Evolutionary conservation across 2,113 vertebrate genomes (phyloP).

Genomic region (Crotalus viridis): DNA sequence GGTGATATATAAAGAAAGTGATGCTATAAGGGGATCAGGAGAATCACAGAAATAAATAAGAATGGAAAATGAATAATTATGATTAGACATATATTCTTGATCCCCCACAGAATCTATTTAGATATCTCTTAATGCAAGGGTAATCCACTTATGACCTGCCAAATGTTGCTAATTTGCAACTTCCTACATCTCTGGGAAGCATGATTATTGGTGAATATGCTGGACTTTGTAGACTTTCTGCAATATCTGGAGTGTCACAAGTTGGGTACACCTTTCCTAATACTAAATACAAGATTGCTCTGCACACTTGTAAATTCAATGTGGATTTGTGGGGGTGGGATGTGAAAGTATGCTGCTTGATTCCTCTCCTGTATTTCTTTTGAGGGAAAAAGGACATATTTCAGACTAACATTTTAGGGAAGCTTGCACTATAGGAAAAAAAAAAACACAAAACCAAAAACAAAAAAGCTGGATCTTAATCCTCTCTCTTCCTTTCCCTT

Average conservation of each 20-base stretch:
- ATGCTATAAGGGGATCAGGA: neutral
- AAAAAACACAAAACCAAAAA: neutral
- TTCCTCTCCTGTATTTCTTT: neutral
- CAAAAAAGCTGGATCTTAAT: neutral
- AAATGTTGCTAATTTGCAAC: neutral
- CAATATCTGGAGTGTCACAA: neutral
- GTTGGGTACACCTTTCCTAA: neutral
- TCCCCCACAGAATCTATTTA: neutral
- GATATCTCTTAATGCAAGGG: neutral
- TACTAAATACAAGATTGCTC: neutral
- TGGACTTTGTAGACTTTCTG: neutral
- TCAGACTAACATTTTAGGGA: neutral
- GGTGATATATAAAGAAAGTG: neutral
- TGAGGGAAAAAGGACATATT: too few species aligned
- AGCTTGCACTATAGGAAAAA: neutral
- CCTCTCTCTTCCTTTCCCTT: neutral
- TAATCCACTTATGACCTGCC: neutral
- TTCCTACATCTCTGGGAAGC: neutral
- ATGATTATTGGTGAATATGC: neutral
- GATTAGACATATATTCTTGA: neutral
- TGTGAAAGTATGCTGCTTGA: neutral
- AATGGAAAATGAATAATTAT: neutral
- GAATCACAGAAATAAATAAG: neutral
- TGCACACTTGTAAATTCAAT: neutral
- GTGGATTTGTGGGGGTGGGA: neutral